Evolutionary conservation across 2,797 vertebrate species (phyloP).

Genomic region (Nyctalus aviator): DNA sequence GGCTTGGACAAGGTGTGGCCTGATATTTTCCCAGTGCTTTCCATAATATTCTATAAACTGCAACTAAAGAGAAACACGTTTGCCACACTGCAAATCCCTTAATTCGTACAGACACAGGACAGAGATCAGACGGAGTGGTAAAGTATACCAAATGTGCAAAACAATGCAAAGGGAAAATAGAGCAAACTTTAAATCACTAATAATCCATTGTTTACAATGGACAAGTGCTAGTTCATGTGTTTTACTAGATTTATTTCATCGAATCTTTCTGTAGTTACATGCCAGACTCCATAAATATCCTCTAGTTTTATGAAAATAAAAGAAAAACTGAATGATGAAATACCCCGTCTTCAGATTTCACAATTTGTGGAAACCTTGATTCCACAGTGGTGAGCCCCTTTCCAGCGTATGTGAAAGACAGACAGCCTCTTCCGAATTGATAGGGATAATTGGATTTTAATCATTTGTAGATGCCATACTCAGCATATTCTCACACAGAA

Average conservation of each 20-base stretch:
- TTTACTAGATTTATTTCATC: neutral
- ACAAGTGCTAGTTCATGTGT: neutral
- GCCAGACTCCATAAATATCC: neutral
- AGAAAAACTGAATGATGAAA: neutral
- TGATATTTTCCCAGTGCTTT: neutral
- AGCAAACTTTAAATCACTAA: neutral
- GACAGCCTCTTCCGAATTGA: neutral
- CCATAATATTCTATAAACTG: neutral
- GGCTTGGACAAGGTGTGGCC: neutral
- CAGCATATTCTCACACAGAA: neutral
- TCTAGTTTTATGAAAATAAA: neutral
- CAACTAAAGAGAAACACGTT: neutral
- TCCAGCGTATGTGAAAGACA: too few species aligned
- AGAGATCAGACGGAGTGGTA: neutral
- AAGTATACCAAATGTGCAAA: neutral
- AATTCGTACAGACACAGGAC: neutral
- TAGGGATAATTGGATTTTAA: neutral
- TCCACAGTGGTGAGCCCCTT: neutral
- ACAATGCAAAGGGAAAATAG: neutral
- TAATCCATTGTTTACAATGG: neutral
- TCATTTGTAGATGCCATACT: neutral
- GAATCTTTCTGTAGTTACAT: neutral
- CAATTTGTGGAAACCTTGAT: neutral
- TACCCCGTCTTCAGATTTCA: neutral
- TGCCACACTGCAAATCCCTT: too few species aligned